Base-by-base conservation (phyloP, 2,797 vertebrate genomes). In the Linurgus olivaceus region DNA sequence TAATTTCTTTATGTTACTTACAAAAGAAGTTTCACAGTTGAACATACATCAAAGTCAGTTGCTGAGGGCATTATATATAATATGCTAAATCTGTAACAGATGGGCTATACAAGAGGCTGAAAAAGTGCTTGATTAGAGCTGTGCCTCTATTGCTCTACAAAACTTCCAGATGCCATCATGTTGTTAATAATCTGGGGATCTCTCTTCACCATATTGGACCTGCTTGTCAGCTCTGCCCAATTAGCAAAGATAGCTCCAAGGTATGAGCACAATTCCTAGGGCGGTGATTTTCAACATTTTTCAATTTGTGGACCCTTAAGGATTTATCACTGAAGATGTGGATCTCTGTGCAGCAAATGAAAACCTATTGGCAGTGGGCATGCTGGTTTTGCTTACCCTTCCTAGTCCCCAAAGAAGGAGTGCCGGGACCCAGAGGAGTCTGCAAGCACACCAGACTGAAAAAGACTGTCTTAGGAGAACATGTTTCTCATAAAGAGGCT, bases 231-330 rank as follows among this genome's bases (percentile, higher is more conserved):
- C 95, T 94, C 87, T 94, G 63, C 79, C 91, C 95, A 96, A 94
- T 96, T 96, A 96, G 86, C 85, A 86, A 73, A 93, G 79, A 96
- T 91, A 93, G 85, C 94, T 96, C 95, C 93, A 91, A 95, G 94
- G 91, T 90, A 96, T 0, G 8, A 91, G 59, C 85, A 88, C 90
- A 95, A 92, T 94, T 94, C 93, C 93, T 96, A 93, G 62, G 66
- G 95, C 90, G 6, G 85, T 90, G 91, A 89, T 96, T 96, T 96
- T 96, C 96, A 94, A 77, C 91, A 75, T 90, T 93, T 95, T 94
- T 93, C 88, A 93, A 93, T 90, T 86, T 95, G 90, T 75, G 93
- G 88, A 77, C 85, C 86, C 95, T 54, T 61, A 93, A 93, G 94
- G 94, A 91, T 95, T 96, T 94, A 35, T 74, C 15, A 2, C 68